Evolutionary conservation across 2,113 vertebrate species (phyloP).

Genomic region (Pipra filicauda): DNA sequence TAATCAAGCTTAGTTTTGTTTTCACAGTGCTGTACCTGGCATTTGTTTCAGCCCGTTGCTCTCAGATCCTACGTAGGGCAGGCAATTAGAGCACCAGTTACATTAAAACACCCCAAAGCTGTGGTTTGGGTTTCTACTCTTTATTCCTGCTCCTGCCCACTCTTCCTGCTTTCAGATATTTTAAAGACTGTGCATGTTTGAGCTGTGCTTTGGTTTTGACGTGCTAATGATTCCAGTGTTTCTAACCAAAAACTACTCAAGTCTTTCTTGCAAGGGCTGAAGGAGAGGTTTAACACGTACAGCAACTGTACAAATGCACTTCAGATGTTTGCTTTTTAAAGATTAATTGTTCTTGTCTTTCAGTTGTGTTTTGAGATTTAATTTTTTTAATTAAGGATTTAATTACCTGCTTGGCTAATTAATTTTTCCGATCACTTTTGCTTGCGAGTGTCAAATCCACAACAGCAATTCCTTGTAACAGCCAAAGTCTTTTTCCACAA

Average conservation of each 20-base stretch:
- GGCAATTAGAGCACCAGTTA: not conserved
- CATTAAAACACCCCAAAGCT: constrained; percentile 44
- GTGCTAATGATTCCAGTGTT: constrained; percentile 44
- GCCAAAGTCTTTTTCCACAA: constrained; percentile 33
- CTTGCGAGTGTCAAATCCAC: constrained; percentile 49
- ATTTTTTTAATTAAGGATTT: constrained; percentile 30
- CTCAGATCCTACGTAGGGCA: not conserved
- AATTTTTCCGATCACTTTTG: constrained; percentile 58
- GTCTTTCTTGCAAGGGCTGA: constrained; percentile 44
- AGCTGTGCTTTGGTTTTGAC: constrained; percentile 39
- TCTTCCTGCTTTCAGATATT: constrained; percentile 38
- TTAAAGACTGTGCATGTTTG: constrained; percentile 55
- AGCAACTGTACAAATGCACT: constrained; percentile 8
- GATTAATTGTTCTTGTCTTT: constrained; percentile 45
- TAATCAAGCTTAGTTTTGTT: not conserved
- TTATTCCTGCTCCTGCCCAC: constrained; percentile 19
- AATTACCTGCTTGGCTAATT: constrained; percentile 49
- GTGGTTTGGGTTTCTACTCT: constrained; percentile 36
- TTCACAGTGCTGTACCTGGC: constrained; percentile 8
- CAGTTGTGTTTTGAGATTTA: not conserved
- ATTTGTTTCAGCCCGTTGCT: not conserved
- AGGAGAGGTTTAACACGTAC: constrained; percentile 29
- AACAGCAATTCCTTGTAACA: constrained; percentile 36
- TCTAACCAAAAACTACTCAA: constrained; percentile 33
- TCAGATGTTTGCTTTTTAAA: not conserved